These are phyloP conservation scores for Drosophila neoperkinsi DNA, from an alignment of 2,888 invertebrate species.

Conservation along the genomic window DNA sequence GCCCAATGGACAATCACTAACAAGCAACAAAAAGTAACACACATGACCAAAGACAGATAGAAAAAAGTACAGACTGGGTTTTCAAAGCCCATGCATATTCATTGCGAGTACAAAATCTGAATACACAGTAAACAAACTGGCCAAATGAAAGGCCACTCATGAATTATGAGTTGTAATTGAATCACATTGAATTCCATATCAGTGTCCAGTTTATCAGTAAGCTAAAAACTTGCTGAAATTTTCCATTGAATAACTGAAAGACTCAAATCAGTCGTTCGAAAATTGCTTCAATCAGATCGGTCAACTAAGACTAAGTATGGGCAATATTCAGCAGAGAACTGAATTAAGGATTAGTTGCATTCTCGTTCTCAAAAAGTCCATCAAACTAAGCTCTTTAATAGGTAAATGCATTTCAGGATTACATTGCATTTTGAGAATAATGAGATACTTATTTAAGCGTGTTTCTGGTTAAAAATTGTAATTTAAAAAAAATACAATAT, in stretches of 20 bases:
- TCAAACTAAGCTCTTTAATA: slow-evolving; percentile 9
- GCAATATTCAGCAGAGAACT: slow-evolving; percentile 17
- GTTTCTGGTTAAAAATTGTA: background rate
- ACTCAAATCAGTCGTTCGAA: slow-evolving; percentile 24
- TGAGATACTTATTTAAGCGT: rapidly evolving
- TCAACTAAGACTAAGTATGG: slow-evolving; percentile 18
- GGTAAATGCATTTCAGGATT: background rate
- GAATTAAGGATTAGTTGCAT: slow-evolving; percentile 18
- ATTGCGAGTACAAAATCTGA: slow-evolving; percentile 44
- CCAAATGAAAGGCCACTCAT: slow-evolving; percentile 60
- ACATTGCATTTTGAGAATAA: background rate
- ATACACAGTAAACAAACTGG: slow-evolving; percentile 27
- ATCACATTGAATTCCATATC: slow-evolving; percentile 45
- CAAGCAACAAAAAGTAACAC: slow-evolving; percentile 35
- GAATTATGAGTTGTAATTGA: slow-evolving; percentile 77
- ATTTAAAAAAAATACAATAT: background rate
- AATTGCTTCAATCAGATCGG: slow-evolving; percentile 22
- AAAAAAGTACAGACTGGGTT: slow-evolving; percentile 7
- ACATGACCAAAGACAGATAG: slow-evolving; percentile 14
- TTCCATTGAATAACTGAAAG: slow-evolving; percentile 9
- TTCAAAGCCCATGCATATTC: slow-evolving; percentile 58
- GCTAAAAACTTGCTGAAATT: slow-evolving; percentile 23
- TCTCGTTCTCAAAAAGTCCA: background rate
- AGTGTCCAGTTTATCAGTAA: slow-evolving; percentile 1
- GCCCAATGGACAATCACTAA: slow-evolving; percentile 74